Conservation (phyloP, 2,888 invertebrate species). For the Stenoptilia bipunctidactyla region DNA sequence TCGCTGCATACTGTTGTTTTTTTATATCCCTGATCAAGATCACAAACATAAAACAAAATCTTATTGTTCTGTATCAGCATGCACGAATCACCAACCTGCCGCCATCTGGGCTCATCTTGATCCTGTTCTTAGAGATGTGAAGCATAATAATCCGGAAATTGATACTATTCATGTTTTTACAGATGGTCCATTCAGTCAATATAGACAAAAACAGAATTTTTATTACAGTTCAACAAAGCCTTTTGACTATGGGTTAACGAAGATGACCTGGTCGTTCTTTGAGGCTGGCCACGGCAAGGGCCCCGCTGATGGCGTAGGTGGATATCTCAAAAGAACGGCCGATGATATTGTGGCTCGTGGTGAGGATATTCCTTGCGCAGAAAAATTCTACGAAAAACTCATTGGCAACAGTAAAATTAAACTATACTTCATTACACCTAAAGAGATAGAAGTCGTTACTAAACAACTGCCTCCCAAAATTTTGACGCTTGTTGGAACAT, state of each 20-base stretch:
- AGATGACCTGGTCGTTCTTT: slow-evolving; percentile 10
- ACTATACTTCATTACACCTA: slow-evolving; percentile 3
- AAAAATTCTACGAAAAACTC: slow-evolving; percentile 3
- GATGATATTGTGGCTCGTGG: slow-evolving; percentile 17
- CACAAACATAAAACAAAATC: slow-evolving; percentile 7
- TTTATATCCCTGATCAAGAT: slow-evolving; percentile 6
- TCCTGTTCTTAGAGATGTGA: slow-evolving; percentile 7
- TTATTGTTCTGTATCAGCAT: slow-evolving; percentile 18
- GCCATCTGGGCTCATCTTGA: slow-evolving; percentile 13
- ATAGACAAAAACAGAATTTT: slow-evolving; percentile 10
- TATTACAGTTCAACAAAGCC: no score
- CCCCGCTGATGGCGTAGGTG: slow-evolving; percentile 25
- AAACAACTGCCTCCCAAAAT: neutral
- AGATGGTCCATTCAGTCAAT: slow-evolving; percentile 9
- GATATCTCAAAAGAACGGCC: slow-evolving; percentile 20
- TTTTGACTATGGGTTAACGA: slow-evolving; percentile 7
- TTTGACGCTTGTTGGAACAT: neutral
- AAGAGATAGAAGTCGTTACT: neutral
- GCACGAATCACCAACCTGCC: slow-evolving; percentile 5
- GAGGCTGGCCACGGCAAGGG: slow-evolving; percentile 27
- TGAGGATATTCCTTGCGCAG: slow-evolving; percentile 6
- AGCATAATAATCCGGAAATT: slow-evolving; percentile 1
- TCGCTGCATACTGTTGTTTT: slow-evolving; percentile 32
- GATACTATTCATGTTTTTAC: slow-evolving; percentile 7
- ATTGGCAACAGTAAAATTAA: slow-evolving; percentile 7